These are phyloP conservation scores for Arothron firmamentum DNA, from an alignment of 2,113 vertebrate species.

Conservation along the genomic window DNA sequence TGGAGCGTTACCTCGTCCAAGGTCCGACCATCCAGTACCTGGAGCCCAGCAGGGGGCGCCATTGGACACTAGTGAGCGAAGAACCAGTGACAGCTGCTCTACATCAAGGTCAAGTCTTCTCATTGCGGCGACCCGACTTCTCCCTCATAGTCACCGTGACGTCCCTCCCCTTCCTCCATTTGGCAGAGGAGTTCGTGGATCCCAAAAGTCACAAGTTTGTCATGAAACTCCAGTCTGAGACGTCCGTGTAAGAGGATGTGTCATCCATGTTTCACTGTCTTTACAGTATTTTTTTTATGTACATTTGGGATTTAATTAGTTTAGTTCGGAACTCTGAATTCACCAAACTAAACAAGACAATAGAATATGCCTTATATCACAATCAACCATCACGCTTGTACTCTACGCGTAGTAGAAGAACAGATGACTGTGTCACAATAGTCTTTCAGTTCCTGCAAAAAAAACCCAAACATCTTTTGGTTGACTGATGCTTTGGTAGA, in stretches of 20 bases:
- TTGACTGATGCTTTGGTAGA: not conserved
- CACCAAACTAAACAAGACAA: not conserved
- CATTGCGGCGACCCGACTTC: slow-evolving; percentile 86
- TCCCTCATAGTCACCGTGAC: slow-evolving; percentile 87
- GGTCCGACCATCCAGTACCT: slow-evolving; percentile 94
- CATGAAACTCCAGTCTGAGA: slow-evolving; percentile 94
- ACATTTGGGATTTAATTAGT: not conserved
- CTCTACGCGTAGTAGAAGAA: no score
- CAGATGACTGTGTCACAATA: no score
- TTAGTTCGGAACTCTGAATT: not conserved
- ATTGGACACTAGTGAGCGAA: slow-evolving; percentile 91
- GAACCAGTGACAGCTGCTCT: slow-evolving; percentile 86
- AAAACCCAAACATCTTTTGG: not conserved
- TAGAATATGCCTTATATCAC: not conserved
- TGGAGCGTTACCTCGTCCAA: slow-evolving; percentile 84
- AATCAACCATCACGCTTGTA: not conserved
- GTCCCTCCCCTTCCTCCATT: slow-evolving; percentile 84
- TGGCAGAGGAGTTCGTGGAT: slow-evolving; percentile 91
- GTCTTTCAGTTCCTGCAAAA: not conserved
- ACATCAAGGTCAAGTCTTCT: slow-evolving; percentile 84
- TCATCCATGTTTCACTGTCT: not conserved
- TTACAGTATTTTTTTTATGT: not conserved
- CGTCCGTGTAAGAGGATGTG: slow-evolving; percentile 77
- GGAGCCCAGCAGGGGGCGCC: slow-evolving; percentile 84
- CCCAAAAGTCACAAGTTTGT: slow-evolving; percentile 96